Percentiles rank a stretch among this genome's conserved stretches.
phyloP scores from a whole-genome alignment of 2,113 vertebrate species.

The Dipodomys spectabilis region DNA sequence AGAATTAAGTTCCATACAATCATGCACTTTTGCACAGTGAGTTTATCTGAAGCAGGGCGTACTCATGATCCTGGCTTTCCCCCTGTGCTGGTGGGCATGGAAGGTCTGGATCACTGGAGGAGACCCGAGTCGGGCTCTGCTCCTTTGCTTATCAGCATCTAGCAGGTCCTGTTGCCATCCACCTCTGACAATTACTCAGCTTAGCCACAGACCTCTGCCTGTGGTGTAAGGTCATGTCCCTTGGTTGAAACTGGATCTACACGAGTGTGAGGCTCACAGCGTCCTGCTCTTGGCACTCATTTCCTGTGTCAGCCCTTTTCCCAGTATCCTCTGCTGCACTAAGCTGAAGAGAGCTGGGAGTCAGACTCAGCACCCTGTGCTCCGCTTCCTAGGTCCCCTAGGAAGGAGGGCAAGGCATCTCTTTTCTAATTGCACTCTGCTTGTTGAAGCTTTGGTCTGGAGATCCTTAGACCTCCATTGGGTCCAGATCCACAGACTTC shows the following conservation, averaged over 20 bases:
- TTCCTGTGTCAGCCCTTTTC: not conserved
- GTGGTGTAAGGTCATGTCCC: not conserved
- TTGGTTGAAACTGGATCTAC: not conserved
- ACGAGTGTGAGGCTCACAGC: not conserved
- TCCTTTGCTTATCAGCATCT: not conserved
- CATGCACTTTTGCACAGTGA: not conserved
- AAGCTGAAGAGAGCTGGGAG: not conserved
- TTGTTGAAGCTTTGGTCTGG: slow-evolving; percentile 25
- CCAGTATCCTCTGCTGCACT: not conserved
- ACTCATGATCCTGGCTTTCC: not conserved
- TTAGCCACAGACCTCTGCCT: not conserved
- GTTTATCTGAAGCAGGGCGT: not conserved
- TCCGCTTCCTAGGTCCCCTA: not conserved
- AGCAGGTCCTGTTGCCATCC: not conserved
- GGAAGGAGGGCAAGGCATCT: not conserved
- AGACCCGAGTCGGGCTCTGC: not conserved
- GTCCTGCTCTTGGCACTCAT: not conserved
- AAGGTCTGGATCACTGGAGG: accelerated
- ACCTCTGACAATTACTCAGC: not conserved
- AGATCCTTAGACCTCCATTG: slow-evolving; percentile 30
- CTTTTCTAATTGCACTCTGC: slow-evolving; percentile 31
- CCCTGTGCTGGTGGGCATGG: not conserved
- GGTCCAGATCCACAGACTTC: slow-evolving; percentile 51
- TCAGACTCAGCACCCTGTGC: accelerated
- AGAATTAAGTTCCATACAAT: not conserved